phyloP scores from a whole-genome alignment of 1,140 invertebrate species.

The Vanessa tameamea region DNA sequence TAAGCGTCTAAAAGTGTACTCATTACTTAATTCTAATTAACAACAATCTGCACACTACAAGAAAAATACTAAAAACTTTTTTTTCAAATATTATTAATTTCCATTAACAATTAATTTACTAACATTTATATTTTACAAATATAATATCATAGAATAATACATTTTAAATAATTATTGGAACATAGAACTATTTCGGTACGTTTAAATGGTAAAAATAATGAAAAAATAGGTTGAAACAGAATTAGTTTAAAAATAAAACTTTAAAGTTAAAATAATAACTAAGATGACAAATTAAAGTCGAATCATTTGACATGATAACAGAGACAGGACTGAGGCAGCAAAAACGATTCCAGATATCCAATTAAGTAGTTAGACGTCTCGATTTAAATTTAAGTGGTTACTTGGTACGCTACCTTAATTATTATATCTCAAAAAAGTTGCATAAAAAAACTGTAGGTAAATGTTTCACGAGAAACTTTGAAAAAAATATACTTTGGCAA shows the following conservation, averaged over 20 bases:
- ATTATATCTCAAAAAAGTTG: not conserved
- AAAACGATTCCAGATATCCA: not conserved
- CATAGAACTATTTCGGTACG: no score
- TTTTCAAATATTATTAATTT: no score
- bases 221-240: no score
- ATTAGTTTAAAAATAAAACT: no score
- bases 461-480: not conserved
- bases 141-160: no score
- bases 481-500: slow-evolving; percentile 1
- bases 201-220: no score
- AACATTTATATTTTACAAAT: no score
- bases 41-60: not conserved
- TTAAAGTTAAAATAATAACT: no score
- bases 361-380: slow-evolving; percentile 10
- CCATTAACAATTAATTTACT: no score
- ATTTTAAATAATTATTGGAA: no score
- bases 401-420: not conserved
- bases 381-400: slow-evolving; percentile 3
- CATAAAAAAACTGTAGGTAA: not conserved
- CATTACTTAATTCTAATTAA: not conserved
- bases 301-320: not conserved
- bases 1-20: not conserved
- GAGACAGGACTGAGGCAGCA: not conserved
- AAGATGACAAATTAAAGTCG: not conserved
- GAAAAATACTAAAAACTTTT: not conserved